Base-by-base conservation (phyloP, 1,140 invertebrate species). In the Zaprionus taronus region DNA sequence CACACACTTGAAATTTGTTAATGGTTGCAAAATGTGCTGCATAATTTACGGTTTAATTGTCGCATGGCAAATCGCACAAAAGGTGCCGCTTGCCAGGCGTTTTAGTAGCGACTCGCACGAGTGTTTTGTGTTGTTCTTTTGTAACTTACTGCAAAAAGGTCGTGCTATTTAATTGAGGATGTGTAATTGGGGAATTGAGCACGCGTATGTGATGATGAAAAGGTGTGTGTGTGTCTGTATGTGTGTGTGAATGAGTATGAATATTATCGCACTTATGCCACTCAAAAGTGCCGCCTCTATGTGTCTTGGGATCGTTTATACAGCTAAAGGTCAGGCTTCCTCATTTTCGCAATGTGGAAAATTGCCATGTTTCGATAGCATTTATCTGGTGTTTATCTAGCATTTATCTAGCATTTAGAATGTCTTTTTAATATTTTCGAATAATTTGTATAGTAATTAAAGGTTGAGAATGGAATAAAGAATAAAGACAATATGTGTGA, bases 21-120 rank as follows among this genome's bases (percentile, higher is more conserved):
- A 90, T 90, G 90, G 81, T 82, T 90, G 76, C 79, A 89, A 79
- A 83, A 76, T 67, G 70, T 68, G 76, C 64, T 73, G 85, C 85
- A 89, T 84, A 89, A 84, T 89, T 89, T 82, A 66, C 67, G 77
- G 73, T 85, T 85, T 89, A 89, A 89, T 89, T 89, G 85, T 81
- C 26, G 76, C 78, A 36, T 31, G 67, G 58, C 65, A 75, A 90
- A 90, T 81, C 84, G 80, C 81, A 72, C 81, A 80, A 89, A 89
- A 89, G 84, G 63, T 68, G 70, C 85, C 84, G 81, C 79, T 51
- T 69, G 55, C 72, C 68, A 73, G 61, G 81, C 80, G 75, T 81
- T 83, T 79, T 67, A 15, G 17, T 62, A 77, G 67, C 67, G 83
- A 68, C 80, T 85, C 70, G 53, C 47, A 31, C 31, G 31, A 31